Percentiles rank a stretch among this genome's conserved stretches.
phyloP scores from a whole-genome alignment of 2,113 vertebrate genomes.

The Circaetus cinerascens region DNA sequence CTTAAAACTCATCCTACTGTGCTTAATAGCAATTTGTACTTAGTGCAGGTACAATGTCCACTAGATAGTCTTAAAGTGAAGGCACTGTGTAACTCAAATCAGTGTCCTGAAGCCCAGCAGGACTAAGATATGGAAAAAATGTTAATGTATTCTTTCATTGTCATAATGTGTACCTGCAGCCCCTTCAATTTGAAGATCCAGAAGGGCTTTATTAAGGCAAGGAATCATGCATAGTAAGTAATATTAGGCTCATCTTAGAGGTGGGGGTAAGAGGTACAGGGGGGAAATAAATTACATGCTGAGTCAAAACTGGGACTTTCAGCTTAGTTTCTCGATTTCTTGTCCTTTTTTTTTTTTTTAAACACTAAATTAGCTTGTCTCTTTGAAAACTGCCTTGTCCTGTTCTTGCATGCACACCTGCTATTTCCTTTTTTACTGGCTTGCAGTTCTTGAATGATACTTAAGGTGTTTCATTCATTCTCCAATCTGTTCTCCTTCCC shows the following conservation, averaged over 20 bases:
- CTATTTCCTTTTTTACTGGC: background rate
- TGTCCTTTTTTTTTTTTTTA: background rate
- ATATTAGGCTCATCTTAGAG: background rate
- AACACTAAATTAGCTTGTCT: background rate
- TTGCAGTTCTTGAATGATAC: background rate
- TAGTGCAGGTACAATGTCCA: background rate
- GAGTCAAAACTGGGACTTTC: background rate
- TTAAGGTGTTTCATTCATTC: background rate
- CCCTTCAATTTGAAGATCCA: background rate
- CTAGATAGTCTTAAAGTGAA: background rate
- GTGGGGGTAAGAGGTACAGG: background rate
- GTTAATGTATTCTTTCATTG: background rate
- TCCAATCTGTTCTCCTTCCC: background rate
- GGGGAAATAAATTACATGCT: background rate
- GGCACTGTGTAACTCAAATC: background rate
- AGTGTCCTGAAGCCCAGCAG: background rate
- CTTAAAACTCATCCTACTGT: background rate
- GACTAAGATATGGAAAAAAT: background rate
- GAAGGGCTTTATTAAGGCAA: background rate
- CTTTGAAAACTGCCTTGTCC: background rate
- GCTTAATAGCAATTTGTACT: background rate
- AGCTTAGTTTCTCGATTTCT: background rate
- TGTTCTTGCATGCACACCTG: background rate
- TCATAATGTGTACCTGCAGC: background rate
- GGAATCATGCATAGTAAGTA: background rate